A percentile compares a stretch with the other conserved stretches of the same genome.
phyloP scores from a whole-genome alignment of 2,113 vertebrate species.

The Isurus oxyrinchus region DNA sequence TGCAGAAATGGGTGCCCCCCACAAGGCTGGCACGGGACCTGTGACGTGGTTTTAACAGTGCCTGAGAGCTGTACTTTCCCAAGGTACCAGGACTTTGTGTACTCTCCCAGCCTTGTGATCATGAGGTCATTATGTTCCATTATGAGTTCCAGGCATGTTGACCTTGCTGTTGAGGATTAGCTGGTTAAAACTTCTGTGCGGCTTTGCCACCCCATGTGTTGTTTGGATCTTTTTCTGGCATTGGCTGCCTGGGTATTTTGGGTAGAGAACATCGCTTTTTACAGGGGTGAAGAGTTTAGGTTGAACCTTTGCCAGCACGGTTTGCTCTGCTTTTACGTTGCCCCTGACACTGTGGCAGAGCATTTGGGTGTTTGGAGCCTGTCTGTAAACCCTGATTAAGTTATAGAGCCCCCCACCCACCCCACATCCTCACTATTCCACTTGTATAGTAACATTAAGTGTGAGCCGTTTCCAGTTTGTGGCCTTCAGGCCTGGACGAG shows the following conservation, averaged over 20 bases:
- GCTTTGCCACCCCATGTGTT: neutral
- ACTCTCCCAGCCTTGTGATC: neutral
- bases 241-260: neutral
- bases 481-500: too few relatives aligned
- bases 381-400: too few relatives aligned
- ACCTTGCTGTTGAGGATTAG: neutral
- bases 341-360: neutral
- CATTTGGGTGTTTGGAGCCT: too few relatives aligned
- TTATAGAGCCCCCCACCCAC: too few relatives aligned
- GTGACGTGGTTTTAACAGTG: neutral
- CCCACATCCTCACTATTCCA: too few relatives aligned
- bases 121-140: neutral
- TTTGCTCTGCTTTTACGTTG: rapidly evolving
- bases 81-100: neutral
- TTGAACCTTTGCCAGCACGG: too few relatives aligned
- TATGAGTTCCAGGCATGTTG: neutral
- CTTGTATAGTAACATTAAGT: too few relatives aligned
- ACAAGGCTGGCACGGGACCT: too few relatives aligned
- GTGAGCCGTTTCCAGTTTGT: too few relatives aligned
- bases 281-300: neutral
- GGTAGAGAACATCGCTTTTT: too few relatives aligned
- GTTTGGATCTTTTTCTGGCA: rapidly evolving
- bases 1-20: neutral
- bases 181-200: neutral
- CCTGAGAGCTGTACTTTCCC: neutral